Evolutionary conservation across 2,113 vertebrate species (phyloP).

Genomic region (Eublepharis macularius): DNA sequence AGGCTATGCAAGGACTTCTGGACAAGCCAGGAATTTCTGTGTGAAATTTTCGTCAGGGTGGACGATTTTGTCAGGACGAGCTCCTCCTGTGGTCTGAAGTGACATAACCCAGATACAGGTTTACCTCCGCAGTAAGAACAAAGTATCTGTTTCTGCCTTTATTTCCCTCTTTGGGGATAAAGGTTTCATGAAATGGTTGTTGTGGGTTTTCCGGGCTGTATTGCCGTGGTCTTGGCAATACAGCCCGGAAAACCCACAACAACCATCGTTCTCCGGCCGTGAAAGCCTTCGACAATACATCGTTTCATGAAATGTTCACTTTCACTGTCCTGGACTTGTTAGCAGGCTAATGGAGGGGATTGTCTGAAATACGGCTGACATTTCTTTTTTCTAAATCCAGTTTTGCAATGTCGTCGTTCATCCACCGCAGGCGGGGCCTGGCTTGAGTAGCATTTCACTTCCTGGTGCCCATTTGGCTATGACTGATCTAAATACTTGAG

Average conservation of each 20-base stretch:
- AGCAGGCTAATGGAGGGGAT: not conserved
- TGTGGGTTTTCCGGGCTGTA: too few species aligned
- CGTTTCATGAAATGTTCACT: not conserved
- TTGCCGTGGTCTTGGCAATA: too few species aligned
- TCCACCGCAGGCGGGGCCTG: not conserved
- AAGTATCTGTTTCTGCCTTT: not conserved
- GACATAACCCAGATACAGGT: too few species aligned
- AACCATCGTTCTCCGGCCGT: too few species aligned
- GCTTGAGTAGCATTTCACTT: conserved; percentile 1
- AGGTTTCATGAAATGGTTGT: not conserved
- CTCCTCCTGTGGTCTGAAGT: too few species aligned
- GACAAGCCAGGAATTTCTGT: too few species aligned
- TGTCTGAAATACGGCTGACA: conserved; percentile 17
- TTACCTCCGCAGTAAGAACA: too few species aligned
- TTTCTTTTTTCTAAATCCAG: not conserved
- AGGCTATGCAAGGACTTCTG: not conserved
- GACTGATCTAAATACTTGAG: conserved; percentile 13
- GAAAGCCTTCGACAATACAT: not conserved
- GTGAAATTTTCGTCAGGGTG: too few species aligned
- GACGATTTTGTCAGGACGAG: too few species aligned
- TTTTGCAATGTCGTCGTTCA: not conserved
- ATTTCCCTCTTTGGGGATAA: not conserved
- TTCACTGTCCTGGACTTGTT: not conserved
- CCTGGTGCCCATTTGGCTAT: conserved; percentile 12
- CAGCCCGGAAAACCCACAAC: too few species aligned